These are phyloP conservation scores for Hololepta plana DNA, from an alignment of 2,888 invertebrate genomes.

Conservation along the genomic window DNA sequence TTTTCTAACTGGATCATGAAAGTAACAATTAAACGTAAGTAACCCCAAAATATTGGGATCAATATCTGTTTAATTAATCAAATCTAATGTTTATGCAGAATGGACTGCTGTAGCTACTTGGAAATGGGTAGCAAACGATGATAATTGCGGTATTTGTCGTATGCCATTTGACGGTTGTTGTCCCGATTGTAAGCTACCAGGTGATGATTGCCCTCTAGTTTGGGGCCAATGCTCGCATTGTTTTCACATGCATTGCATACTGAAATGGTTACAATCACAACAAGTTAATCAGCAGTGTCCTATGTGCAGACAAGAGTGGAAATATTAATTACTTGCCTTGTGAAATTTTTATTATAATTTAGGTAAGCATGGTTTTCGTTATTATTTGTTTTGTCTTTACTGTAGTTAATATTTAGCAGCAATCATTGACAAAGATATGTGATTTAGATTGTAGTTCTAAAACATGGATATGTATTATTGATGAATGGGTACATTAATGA, in stretches of 20 bases:
- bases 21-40: constrained; percentile 43
- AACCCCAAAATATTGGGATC: constrained; percentile 1
- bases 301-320: constrained; percentile 99
- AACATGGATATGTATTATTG: no score
- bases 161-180: constrained; percentile 98
- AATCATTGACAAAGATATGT: no score
- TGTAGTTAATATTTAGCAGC: no score
- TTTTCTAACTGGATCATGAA: no score
- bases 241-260: constrained; percentile 99
- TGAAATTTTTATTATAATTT: no score
- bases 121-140: constrained; percentile 98
- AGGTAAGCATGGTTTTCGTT: no score
- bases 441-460: no score
- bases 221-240: constrained; percentile 99
- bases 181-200: constrained; percentile 92
- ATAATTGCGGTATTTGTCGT: constrained; percentile 97
- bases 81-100: constrained; percentile 28
- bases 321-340: no score
- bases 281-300: constrained; percentile 74
- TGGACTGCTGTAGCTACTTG: constrained; percentile 96
- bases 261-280: constrained; percentile 96
- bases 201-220: constrained; percentile 94
- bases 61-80: no score
- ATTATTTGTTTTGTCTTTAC: no score
- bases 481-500: no score